Base-by-base conservation (phyloP, 2,888 invertebrate genomes). In the Synergus japonicus region DNA sequence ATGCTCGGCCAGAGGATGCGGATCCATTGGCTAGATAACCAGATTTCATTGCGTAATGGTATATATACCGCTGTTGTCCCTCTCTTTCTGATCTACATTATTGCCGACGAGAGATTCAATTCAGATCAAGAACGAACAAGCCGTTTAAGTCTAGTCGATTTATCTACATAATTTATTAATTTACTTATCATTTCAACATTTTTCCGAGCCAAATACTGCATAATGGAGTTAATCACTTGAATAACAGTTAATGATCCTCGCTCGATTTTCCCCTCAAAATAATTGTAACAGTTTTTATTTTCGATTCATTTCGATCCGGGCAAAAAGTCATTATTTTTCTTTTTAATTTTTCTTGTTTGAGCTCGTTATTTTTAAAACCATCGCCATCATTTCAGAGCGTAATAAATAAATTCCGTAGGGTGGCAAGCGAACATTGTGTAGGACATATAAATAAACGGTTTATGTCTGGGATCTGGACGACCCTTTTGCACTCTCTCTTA, bases 371-470 rank as follows among this genome's bases (percentile, higher is more conserved):
- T 29, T 63, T 63, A 13, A 29, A 63, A 29, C 60, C 5, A 22
- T 54, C 29, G 37, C 49, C 49, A 49, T 54, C 37, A 69, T 69
- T 69, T 15, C 49, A 29, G n/a, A 46, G 29, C n/a, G 44, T 84
- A 86, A 90, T 89, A 89, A 90, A 90, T 90, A 90, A 90, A 88
- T 89, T 86, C 86, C 85, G 83, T 85, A 83, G 86, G 87, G 87
- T 85, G 83, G 84, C 85, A 83, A 85, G 84, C 85, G 86, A 90
- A 88, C 88, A 89, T 90, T 89, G 87, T 87, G 87, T 89, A 87
- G 90, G 89, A 91, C 91, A 90, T 91, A 91, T 92, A 92, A 92
- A 92, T 92, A 91, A 92, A 91, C 90, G 91, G 88, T 91, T 92
- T 92, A 91, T 90, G 90, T 86, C 87, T 86, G 85, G 86, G 86